phyloP scores from a whole-genome alignment of 2,113 vertebrate genomes.

The Sisor rabdophorus region DNA sequence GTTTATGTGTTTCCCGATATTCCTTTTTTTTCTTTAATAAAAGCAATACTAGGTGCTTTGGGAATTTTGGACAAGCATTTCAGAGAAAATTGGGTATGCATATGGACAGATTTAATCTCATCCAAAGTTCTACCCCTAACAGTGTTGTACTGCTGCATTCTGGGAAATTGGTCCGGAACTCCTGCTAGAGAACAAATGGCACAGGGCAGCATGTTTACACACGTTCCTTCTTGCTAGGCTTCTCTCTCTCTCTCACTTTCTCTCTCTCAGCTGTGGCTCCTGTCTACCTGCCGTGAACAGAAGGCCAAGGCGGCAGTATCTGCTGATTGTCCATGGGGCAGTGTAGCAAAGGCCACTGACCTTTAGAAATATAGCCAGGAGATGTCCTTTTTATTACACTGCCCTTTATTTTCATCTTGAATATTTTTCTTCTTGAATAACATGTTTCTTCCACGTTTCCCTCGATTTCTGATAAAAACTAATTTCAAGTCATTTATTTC shows the following conservation, averaged over 20 bases:
- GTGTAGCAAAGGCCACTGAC: slow-evolving; percentile 42
- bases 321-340: slow-evolving; percentile 54
- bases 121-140: slow-evolving; percentile 16
- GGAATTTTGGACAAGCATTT: not conserved
- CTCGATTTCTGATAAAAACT: too few relatives aligned
- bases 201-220: slow-evolving; percentile 29
- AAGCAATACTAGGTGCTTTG: not conserved
- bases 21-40: not conserved
- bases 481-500: too few relatives aligned
- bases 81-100: slow-evolving; percentile 20
- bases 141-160: slow-evolving; percentile 15
- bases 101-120: slow-evolving; percentile 37
- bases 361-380: slow-evolving; percentile 46
- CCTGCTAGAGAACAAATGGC: slow-evolving; percentile 40
- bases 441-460: too few relatives aligned
- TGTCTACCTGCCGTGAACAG: slow-evolving; percentile 54
- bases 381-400: not conserved
- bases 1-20: not conserved
- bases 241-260: slow-evolving; percentile 25
- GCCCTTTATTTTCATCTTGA: not conserved
- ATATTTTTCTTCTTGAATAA: not conserved
- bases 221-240: slow-evolving; percentile 50
- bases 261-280: slow-evolving; percentile 37
- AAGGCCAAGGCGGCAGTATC: slow-evolving; percentile 60
- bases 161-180: slow-evolving; percentile 33